These are phyloP conservation scores for Argyresthia goedartella DNA, from an alignment of 2,888 invertebrate genomes.

Conservation along the genomic window DNA sequence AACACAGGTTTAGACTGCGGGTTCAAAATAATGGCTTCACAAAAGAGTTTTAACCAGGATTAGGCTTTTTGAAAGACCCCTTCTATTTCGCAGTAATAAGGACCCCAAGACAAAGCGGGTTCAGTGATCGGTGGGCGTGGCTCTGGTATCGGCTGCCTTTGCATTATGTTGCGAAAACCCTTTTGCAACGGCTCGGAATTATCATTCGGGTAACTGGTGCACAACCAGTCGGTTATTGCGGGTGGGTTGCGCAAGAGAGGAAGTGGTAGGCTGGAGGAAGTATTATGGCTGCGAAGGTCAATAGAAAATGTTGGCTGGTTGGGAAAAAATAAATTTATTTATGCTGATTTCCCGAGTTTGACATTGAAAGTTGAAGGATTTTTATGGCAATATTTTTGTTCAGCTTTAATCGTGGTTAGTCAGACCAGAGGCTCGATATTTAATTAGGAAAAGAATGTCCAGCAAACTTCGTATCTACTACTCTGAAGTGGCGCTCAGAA, in stretches of 20 bases:
- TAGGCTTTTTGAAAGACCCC: not conserved
- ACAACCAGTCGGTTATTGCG: conserved; percentile 47
- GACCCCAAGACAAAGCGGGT: conserved; percentile 39
- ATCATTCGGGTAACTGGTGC: conserved; percentile 66
- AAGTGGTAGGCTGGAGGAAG: conserved; percentile 51
- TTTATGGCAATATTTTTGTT: not conserved
- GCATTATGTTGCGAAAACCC: conserved; percentile 51
- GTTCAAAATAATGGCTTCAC: not conserved
- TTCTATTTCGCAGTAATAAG: not conserved
- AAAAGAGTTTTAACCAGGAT: not conserved
- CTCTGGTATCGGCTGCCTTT: conserved; percentile 51
- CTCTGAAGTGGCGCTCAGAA: no score
- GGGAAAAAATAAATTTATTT: conserved; percentile 11
- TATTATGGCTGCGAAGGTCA: conserved; percentile 51
- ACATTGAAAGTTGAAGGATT: not conserved
- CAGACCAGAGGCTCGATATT: not conserved
- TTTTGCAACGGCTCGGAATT: conserved; percentile 65
- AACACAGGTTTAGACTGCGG: no score
- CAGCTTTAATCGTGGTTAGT: not conserved
- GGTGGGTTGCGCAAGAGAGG: conserved; percentile 42
- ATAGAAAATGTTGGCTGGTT: conserved; percentile 27
- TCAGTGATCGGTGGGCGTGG: conserved; percentile 57
- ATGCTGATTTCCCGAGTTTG: not conserved
- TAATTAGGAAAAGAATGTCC: not conserved
- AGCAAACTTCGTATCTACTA: not conserved